Evolutionary conservation across 2,113 vertebrate genomes (phyloP).

Genomic region (Ia io): DNA sequence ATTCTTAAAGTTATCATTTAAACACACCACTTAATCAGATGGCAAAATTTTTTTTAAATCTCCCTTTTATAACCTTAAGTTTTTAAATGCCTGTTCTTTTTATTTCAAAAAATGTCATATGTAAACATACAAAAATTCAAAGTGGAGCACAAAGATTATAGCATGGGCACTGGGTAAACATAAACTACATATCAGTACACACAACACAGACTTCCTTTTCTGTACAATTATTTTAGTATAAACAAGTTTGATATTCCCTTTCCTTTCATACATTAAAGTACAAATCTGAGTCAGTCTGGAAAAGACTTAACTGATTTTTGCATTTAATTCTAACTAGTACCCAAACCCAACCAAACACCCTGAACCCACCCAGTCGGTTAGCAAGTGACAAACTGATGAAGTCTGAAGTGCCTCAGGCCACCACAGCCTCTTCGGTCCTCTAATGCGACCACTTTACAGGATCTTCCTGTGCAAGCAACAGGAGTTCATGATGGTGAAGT

Average conservation of each 20-base stretch:
- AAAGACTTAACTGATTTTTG: neutral
- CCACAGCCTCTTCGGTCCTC: rapidly evolving
- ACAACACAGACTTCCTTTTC: neutral
- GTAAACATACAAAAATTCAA: conserved; percentile 26
- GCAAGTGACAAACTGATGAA: too few species aligned
- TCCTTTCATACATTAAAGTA: neutral
- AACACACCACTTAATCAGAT: neutral
- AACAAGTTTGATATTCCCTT: neutral
- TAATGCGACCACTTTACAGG: neutral
- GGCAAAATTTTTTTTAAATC: neutral
- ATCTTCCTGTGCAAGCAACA: neutral
- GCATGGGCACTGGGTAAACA: neutral
- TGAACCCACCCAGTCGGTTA: neutral
- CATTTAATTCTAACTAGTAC: neutral
- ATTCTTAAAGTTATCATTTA: neutral
- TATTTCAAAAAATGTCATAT: conserved; percentile 50
- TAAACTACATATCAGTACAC: neutral
- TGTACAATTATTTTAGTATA: neutral
- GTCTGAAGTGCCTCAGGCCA: rapidly evolving
- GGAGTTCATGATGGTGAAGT: neutral
- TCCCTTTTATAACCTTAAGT: neutral
- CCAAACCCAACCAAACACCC: neutral
- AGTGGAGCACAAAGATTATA: conserved; percentile 40
- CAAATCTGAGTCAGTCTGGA: conserved; percentile 8
- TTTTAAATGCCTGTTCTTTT: conserved; percentile 40